These are phyloP conservation scores for Plutella xylostella DNA, from an alignment of 2,888 invertebrate genomes.

Conservation along the genomic window DNA sequence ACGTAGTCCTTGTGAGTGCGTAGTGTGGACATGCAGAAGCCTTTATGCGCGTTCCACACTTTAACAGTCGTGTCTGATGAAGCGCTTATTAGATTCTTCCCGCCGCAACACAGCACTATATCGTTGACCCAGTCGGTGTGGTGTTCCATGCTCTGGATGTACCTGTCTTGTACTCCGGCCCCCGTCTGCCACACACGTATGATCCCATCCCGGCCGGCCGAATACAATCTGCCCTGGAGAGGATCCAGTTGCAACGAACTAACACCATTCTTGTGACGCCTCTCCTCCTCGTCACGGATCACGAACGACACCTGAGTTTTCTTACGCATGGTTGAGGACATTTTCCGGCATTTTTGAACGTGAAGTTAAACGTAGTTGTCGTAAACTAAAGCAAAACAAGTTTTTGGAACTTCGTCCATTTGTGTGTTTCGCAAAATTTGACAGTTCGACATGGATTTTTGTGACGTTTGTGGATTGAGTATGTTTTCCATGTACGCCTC, in stretches of 20 bases:
- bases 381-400: conserved; percentile 3
- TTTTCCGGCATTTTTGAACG: conserved; percentile 53
- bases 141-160: conserved; percentile 98
- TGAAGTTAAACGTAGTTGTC: background rate
- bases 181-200: conserved; percentile 91
- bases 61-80: conserved; percentile 99
- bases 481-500: background rate
- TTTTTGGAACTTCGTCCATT: background rate
- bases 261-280: conserved; percentile 93
- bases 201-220: conserved; percentile 97
- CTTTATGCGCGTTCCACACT: conserved; percentile 99
- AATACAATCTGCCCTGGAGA: conserved; percentile 87
- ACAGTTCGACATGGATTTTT: too few species aligned
- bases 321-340: conserved; percentile 65
- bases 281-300: conserved; percentile 95
- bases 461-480: conserved; percentile 1
- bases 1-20: conserved; percentile 99
- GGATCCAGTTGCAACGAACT: conserved; percentile 96
- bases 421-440: too few species aligned
- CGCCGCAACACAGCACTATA: conserved; percentile 96
- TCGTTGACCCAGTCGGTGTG: conserved; percentile 99
- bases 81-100: conserved; percentile 97
- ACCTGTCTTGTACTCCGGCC: conserved; percentile 69
- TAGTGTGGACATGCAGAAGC: conserved; percentile 98
- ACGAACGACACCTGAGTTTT: conserved; percentile 94